Evolutionary conservation across 2,113 vertebrate genomes (phyloP).

Genomic region (Hiodon tergisus): DNA sequence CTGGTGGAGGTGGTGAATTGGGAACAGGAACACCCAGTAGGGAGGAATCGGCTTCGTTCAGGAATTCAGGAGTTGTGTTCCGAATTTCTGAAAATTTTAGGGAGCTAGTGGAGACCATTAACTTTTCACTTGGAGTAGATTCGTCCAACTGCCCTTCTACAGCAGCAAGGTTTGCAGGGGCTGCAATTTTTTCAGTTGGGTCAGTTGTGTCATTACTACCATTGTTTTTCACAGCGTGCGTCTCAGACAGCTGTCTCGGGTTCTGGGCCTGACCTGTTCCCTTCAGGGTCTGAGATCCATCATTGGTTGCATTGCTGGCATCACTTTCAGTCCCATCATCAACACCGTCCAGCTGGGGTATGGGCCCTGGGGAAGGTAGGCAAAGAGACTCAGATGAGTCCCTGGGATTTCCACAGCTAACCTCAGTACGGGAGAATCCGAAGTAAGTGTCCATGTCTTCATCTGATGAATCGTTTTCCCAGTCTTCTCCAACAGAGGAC

Average conservation of each 20-base stretch:
- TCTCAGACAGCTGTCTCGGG: slow-evolving; percentile 40
- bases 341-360: slow-evolving; percentile 79
- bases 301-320: slow-evolving; percentile 41
- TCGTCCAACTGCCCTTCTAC: not conserved
- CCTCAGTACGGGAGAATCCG: slow-evolving; percentile 66
- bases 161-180: not conserved
- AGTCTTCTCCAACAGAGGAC: slow-evolving; percentile 15
- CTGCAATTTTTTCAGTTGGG: not conserved
- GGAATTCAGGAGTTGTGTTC: not conserved
- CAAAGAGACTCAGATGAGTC: slow-evolving; percentile 37
- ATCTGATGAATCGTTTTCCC: slow-evolving; percentile 42
- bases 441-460: slow-evolving; percentile 55
- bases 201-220: not conserved
- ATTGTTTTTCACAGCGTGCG: slow-evolving; percentile 34
- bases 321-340: slow-evolving; percentile 78
- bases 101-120: not conserved
- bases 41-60: not conserved
- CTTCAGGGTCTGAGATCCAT: slow-evolving; percentile 27
- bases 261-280: slow-evolving; percentile 34
- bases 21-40: not conserved
- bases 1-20: not conserved
- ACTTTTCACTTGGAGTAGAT: not conserved
- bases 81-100: not conserved
- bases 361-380: slow-evolving; percentile 47
- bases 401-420: slow-evolving; percentile 49